Evolutionary conservation across 1,140 invertebrate genomes (phyloP).

Genomic region (Drosophila rufa): DNA sequence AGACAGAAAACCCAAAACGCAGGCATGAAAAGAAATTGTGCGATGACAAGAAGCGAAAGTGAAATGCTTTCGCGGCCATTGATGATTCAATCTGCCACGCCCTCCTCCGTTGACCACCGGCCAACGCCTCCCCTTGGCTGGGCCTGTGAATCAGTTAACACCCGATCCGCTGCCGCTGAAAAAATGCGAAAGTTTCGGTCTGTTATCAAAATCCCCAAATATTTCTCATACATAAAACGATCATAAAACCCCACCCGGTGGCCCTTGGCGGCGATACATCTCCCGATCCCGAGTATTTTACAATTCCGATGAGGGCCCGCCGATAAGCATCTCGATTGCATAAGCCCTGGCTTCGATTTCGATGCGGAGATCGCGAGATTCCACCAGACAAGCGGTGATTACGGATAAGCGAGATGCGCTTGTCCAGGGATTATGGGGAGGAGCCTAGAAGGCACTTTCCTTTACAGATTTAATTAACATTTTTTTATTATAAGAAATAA

Average conservation of each 20-base stretch:
- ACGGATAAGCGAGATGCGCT: constrained; percentile 19
- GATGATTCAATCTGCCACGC: constrained; percentile 59
- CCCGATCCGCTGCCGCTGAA: constrained; percentile 15
- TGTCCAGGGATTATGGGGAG: neutral
- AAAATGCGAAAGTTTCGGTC: constrained; percentile 65
- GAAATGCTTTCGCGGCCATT: constrained; percentile 58
- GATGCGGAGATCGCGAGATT: neutral
- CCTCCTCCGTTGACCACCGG: constrained; percentile 17
- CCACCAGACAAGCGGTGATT: neutral
- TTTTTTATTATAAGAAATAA: too few species aligned
- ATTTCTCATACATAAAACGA: constrained; percentile 57
- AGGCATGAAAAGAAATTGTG: constrained; percentile 52
- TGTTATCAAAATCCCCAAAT: constrained; percentile 44
- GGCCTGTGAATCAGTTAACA: constrained; percentile 38
- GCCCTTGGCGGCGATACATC: constrained; percentile 4
- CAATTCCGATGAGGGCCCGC: constrained; percentile 34
- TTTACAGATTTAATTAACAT: too few species aligned
- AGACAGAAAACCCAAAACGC: constrained; percentile 3
- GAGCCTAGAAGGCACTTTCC: neutral
- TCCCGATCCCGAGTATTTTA: constrained; percentile 14
- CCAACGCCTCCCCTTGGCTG: constrained; percentile 2
- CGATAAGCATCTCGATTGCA: constrained; percentile 43
- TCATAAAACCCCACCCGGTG: constrained; percentile 24
- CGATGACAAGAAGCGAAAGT: constrained; percentile 57
- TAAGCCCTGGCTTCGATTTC: constrained; percentile 6